A percentile compares a stretch with the other conserved stretches of the same genome.
Conservation (phyloP, 1,140 invertebrate species). For the Potamilus streckersoni region DNA sequence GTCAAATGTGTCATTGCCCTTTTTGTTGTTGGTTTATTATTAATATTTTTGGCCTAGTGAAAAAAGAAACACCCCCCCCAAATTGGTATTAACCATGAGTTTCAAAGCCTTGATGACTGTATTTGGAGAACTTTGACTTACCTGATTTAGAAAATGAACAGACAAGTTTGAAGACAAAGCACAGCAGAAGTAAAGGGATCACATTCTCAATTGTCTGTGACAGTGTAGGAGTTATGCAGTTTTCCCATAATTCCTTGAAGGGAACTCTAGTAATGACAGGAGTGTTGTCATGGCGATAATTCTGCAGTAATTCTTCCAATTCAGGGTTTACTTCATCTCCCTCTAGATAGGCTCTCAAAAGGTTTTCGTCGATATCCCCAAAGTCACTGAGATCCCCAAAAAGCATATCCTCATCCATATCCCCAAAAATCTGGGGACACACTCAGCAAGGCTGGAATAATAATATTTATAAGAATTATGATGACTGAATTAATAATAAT, state of each 20-base stretch:
- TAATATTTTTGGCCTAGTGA: too few species aligned
- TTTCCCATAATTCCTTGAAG: conserved; percentile 31
- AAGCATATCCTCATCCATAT: conserved; percentile 26
- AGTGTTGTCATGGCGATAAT: conserved; percentile 21
- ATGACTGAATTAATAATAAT: too few species aligned
- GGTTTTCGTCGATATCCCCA: conserved; percentile 26
- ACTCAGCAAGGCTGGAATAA: too few species aligned
- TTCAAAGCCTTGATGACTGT: too few species aligned
- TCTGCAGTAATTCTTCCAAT: conserved; percentile 22
- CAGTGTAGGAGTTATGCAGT: conserved; percentile 30
- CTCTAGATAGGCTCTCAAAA: conserved; percentile 27
- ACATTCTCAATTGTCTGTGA: conserved; percentile 31
- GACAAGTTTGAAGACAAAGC: conserved; percentile 31
- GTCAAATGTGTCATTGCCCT: too few species aligned
- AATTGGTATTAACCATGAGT: too few species aligned
- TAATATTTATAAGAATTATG: too few species aligned
- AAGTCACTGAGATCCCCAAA: conserved; percentile 15
- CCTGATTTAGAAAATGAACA: conserved; percentile 33
- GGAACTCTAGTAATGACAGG: conserved; percentile 21
- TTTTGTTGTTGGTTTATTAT: too few species aligned
- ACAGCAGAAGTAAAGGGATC: conserved; percentile 22
- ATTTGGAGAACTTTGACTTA: neutral
- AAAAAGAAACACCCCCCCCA: too few species aligned
- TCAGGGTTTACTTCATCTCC: conserved; percentile 27
- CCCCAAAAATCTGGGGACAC: too few species aligned